These are phyloP conservation scores for Cygnus olor DNA, from an alignment of 2,797 vertebrate genomes.

Conservation along the genomic window DNA sequence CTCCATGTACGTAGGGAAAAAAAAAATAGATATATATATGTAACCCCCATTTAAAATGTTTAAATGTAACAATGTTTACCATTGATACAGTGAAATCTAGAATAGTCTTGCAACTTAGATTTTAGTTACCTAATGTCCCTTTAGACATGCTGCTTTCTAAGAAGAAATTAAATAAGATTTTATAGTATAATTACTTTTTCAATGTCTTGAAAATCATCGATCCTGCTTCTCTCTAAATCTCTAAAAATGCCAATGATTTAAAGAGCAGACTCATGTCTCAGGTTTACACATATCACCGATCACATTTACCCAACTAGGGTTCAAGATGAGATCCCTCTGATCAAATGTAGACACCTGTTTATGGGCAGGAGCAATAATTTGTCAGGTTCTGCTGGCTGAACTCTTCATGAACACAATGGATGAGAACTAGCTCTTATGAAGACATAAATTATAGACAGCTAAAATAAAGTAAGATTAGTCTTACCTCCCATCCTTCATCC, in stretches of 20 bases:
- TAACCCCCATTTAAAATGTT: neutral
- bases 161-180: neutral
- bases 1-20: neutral
- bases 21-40: no score
- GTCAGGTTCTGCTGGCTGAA: neutral
- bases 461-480: neutral
- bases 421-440: neutral
- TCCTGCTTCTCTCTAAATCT: neutral
- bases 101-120: neutral
- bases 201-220: neutral
- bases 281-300: neutral
- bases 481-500: neutral
- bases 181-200: neutral
- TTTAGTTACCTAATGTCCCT: neutral
- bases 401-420: no score
- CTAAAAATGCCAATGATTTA: neutral
- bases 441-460: neutral
- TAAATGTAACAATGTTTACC: neutral
- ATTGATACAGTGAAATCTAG: neutral
- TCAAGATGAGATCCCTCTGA: neutral
- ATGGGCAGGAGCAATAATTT: neutral
- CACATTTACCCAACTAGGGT: accelerated
- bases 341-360: neutral
- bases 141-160: neutral
- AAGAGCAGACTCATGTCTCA: neutral